Evolutionary conservation across 2,888 invertebrate genomes (phyloP), one percentile per base, ranked within the genome.

Genomic region (Ennomos erosarius): DNA sequence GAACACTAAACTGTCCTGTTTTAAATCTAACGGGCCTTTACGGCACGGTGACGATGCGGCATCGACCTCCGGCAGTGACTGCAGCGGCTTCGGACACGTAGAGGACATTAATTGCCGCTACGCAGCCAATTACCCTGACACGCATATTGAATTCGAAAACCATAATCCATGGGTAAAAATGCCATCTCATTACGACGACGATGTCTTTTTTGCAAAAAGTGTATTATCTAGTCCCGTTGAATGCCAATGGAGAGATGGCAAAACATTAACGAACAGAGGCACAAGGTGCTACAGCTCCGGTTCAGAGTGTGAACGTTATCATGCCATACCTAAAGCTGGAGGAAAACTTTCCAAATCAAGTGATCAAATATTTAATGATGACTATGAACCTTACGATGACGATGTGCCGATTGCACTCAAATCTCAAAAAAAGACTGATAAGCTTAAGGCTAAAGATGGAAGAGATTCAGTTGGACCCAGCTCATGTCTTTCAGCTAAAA

Each of bases 1-100:
- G 79, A 95, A 95, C 76, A 95, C 95, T 47, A 93, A 94, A 76
- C 80, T 96, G 58, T 95, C 95, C 34, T 95, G 95, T 78, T 95
- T 95, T 78, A 92, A 93, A 78, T 93, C 94, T 38, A 92, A 91
- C 71, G 93, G 93, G 43, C 93, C 92, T 55, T 79, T 93, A 47
- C 87, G 93, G 35, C 89, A 92, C 52, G 84, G 87, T 12, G 92
- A 93, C 65, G 91, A 92, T 62, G 88, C 91, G 38, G 87, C 88
- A 9, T 93, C 93, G 4, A 93, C 93, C 2, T 93, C 93, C 36
- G 93, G 92, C 61, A 93, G 93, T 64, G 93, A 93, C 39, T 93
- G 93, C 74, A 93, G 93, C 69, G 90, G 91, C 51, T 92, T 93
- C 55, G 92, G 92, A 49, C 90, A 90, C 55, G 80, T 87, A 47